A percentile compares a stretch with the other conserved stretches of the same genome.
Conservation (phyloP, 1,140 invertebrate species). For the Drosophila sucinea region DNA sequence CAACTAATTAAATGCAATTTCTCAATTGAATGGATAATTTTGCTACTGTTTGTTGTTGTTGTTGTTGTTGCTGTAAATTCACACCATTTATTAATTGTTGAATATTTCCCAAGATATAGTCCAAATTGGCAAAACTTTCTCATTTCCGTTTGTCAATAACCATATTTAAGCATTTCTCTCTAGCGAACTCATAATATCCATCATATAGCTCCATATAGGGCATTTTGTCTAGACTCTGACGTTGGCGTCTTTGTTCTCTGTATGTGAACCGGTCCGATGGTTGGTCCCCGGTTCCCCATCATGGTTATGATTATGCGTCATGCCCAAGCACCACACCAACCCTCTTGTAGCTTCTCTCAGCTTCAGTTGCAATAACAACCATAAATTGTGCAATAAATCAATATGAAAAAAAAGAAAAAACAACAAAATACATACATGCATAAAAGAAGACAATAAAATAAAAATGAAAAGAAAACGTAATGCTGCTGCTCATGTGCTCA, state of each 20-base stretch:
- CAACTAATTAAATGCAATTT: conserved; percentile 70
- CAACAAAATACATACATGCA: conserved; percentile 23
- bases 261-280: conserved; percentile 55
- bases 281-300: conserved; percentile 32
- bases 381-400: conserved; percentile 71
- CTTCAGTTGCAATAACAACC: conserved; percentile 45
- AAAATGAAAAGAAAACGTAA: conserved; percentile 10
- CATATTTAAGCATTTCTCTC: not conserved
- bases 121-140: not conserved
- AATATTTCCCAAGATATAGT: not conserved
- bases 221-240: conserved; percentile 60
- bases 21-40: conserved; percentile 55
- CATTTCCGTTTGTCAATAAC: not conserved
- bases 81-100: not conserved
- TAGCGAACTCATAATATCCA: not conserved
- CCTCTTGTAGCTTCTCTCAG: conserved; percentile 1
- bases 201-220: conserved; percentile 63
- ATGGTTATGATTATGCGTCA: conserved; percentile 60
- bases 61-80: not conserved
- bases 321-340: conserved; percentile 33
- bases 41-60: not conserved
- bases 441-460: conserved; percentile 28
- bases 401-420: conserved; percentile 35
- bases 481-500: not conserved
- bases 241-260: conserved; percentile 59